Conservation (phyloP, 2,797 vertebrate species). For the Pempheris klunzingeri region DNA sequence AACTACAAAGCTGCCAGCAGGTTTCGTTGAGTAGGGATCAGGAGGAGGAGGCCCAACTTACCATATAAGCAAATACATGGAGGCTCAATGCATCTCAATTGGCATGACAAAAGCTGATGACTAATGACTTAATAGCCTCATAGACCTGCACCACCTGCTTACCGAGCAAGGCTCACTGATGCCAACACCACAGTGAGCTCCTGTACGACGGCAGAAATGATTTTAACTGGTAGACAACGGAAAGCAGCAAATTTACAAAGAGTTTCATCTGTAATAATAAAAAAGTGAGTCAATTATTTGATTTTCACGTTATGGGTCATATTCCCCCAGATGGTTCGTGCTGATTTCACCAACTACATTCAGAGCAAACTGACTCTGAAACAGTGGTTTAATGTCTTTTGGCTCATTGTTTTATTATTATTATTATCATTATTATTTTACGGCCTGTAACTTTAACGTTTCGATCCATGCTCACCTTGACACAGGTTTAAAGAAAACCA, state of each 20-base stretch:
- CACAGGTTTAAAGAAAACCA: no score
- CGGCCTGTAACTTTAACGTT: no score
- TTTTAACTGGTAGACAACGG: conserved; percentile 28
- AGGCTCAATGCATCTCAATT: conserved; percentile 48
- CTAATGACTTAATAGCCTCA: conserved; percentile 57
- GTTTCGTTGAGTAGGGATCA: conserved; percentile 14
- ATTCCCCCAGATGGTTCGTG: no score
- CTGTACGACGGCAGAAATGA: conserved; percentile 20
- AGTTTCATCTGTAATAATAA: background rate
- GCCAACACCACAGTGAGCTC: conserved; percentile 39
- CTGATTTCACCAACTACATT: no score
- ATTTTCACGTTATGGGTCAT: no score
- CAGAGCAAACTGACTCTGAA: no score
- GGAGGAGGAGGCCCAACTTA: conserved; percentile 32
- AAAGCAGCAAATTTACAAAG: conserved; percentile 10
- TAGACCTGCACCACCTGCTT: conserved; percentile 68
- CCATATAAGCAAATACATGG: conserved; percentile 24
- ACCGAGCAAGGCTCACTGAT: conserved; percentile 15
- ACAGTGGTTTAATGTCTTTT: no score
- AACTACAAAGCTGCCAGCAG: conserved; percentile 24
- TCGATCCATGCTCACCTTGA: no score
- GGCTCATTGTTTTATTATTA: no score
- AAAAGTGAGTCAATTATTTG: background rate
- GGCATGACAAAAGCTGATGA: conserved; percentile 64
- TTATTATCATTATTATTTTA: no score